Evolutionary conservation across 2,797 vertebrate species (phyloP).

Genomic region (Ibycter americanus): DNA sequence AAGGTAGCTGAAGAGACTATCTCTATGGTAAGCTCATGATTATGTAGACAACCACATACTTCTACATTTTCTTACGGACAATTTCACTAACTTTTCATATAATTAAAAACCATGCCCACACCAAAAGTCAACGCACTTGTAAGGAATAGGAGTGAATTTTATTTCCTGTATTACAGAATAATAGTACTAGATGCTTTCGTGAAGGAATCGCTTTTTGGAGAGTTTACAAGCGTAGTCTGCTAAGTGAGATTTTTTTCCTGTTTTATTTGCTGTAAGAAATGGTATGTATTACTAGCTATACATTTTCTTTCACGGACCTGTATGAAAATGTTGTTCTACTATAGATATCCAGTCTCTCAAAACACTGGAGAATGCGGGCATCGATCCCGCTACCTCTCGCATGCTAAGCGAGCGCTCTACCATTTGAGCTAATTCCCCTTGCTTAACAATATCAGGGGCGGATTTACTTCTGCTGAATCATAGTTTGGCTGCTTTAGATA

Average conservation of each 20-base stretch:
- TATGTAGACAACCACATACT: no score
- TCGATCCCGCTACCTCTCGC: constrained; percentile 69
- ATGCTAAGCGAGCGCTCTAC: constrained; percentile 74
- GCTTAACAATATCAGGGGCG: rapidly evolving
- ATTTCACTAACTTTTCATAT: background rate
- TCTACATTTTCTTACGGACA: background rate
- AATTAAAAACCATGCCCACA: background rate
- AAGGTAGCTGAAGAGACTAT: background rate
- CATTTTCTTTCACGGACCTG: background rate
- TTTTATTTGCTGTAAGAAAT: rapidly evolving
- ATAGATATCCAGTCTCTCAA: rapidly evolving
- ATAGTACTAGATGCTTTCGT: rapidly evolving
- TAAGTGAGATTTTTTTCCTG: rapidly evolving
- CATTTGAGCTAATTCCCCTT: constrained; percentile 54
- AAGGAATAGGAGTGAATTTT: rapidly evolving
- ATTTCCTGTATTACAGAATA: no score
- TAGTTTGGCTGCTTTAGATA: rapidly evolving
- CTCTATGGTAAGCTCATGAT: background rate
- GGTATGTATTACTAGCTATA: rapidly evolving
- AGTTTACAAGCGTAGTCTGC: rapidly evolving
- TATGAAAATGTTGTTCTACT: background rate
- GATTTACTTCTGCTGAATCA: rapidly evolving
- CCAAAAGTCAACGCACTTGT: rapidly evolving
- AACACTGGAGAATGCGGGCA: constrained; percentile 54
- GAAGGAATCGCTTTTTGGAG: rapidly evolving